Base-by-base conservation (phyloP, 1,140 invertebrate genomes). In the Calephelis virginiensis region DNA sequence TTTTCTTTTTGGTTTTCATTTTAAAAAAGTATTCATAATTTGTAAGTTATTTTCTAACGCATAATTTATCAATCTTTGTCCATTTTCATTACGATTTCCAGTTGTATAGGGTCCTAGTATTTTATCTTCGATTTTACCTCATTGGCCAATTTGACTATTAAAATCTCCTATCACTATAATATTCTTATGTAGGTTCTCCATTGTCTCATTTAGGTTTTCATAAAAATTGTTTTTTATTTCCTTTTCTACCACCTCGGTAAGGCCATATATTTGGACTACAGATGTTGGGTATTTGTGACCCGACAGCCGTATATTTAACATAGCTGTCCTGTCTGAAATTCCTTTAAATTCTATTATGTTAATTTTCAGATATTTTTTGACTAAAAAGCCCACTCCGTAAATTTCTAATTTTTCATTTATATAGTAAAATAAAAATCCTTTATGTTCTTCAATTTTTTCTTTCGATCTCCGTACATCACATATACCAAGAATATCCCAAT, bases 191-290 rank as follows among this genome's bases (percentile, higher is more conserved):
- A 71, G 49, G 9, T 47, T 70, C 1, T 4, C 6, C 64, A 76
- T 71, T 0, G 46, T 67, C 68, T 71, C 9, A 17, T 67, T 74
- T 8, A 76, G 56, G 43, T 67, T 64, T 4, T 70, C 53, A 56
- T 75, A 79, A 61, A 76, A 76, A 8, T 62, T 11, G 28, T 73
- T 63, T 76, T 74, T 71, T 14, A 48, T 46, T 67, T 78, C 71
- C 61, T 71, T 37, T 70, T 66, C 72, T 8, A 70, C 49, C 6
- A 68, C 49, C 64, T 77, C 78, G 2, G 72, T 77, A 0, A 72
- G 72, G 45, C 70, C 75, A 61, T 80, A 75, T 67, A 80, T 17
- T 60, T 80, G 75, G 6, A 77, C 70, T 17, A 80, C 73, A 43
- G 75, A 72, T 40, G 28, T 63, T 60, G 66, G 63, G 47, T 73